Percentiles rank a stretch among this genome's conserved stretches.
phyloP scores from a whole-genome alignment of 1,140 invertebrate genomes.

The Scaptomyza graminum region DNA sequence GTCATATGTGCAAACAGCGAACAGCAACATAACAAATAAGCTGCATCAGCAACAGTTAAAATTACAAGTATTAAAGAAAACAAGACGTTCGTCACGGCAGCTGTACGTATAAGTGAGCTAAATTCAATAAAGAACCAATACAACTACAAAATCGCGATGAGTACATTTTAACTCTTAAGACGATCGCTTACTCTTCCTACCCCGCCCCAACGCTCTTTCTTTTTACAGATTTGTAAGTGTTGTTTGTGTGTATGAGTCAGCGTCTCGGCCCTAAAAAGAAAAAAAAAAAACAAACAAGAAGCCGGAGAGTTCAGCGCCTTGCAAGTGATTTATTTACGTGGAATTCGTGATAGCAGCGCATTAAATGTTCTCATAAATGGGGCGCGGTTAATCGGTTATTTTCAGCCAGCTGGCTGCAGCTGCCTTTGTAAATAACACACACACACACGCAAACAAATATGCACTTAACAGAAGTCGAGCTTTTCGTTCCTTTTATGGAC shows the following conservation, averaged over 20 bases:
- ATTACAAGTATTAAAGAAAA: conserved; percentile 38
- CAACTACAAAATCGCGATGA: neutral
- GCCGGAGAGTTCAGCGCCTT: conserved; percentile 19
- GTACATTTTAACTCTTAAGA: neutral
- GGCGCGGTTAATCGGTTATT: conserved; percentile 35
- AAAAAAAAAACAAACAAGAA: conserved; percentile 18
- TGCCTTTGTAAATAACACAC: conserved; percentile 12
- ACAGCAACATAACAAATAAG: conserved; percentile 35
- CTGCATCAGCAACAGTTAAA: conserved; percentile 37
- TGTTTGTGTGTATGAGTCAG: conserved; percentile 44
- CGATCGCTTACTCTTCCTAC: neutral
- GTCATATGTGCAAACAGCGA: conserved; percentile 48
- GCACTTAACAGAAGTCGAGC: conserved; percentile 25
- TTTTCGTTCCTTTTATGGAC: conserved; percentile 51
- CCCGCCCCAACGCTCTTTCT: neutral
- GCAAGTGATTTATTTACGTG: conserved; percentile 45
- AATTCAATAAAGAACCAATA: neutral
- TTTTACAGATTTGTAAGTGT: neutral
- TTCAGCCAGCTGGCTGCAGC: conserved; percentile 24
- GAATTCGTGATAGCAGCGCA: conserved; percentile 42
- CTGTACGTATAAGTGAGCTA: conserved; percentile 30
- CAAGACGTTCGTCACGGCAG: conserved; percentile 14
- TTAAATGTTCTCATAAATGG: conserved; percentile 25
- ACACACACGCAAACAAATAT: conserved; percentile 6
- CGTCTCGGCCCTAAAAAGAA: conserved; percentile 36